Evolutionary conservation across 2,113 vertebrate genomes (phyloP), one percentile per base, ranked within the genome.

Genomic region (Neogobius melanostomus): DNA sequence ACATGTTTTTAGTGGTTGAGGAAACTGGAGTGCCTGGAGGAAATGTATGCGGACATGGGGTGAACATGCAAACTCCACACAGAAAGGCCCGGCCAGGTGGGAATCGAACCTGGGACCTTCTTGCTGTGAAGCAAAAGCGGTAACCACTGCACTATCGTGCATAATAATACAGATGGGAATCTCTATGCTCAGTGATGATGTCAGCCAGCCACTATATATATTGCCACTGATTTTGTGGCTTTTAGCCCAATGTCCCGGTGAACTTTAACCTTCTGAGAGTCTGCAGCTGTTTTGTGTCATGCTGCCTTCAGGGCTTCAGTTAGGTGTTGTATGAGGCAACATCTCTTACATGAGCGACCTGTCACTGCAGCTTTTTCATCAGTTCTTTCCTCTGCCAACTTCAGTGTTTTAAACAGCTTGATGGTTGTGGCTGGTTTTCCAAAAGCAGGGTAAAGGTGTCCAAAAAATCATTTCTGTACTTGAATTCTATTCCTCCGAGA

Each of bases 191-290:
- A 36, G 28, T 36, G 28, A 36, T 36, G 28, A 36, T 36, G 28
- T 36, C 28, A 36, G 28, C 28, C 28, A 36, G 28, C 28, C 28
- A 4, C 28, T 36, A 36, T 36, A 36, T 36, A 36, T 36, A 4
- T 28, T 28, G 4, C 28, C 28, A 36, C 28, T 36, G 28, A 36
- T 50, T 14, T 50, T 14, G 12, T 50, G 46, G 48, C 71, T 45
- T 14, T 49, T 54, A 66, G 51, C 16, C 47, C 61, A 36, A 28
- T 50, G 53, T 54, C 74, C 64, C 46, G 36, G 50, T 71, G 53
- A 76, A 16, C 76, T 51, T 56, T 78, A 54, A n/a, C 71, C 63
- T 53, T 71, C 64, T 53, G 51, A 16, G 51, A 53, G 62, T 48
- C 68, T 66, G 8, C 69, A 69, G 50, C 59, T 73, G 66, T 42